These are phyloP conservation scores for Teleogryllus occipitalis DNA, from an alignment of 1,140 invertebrate genomes.

Conservation along the genomic window DNA sequence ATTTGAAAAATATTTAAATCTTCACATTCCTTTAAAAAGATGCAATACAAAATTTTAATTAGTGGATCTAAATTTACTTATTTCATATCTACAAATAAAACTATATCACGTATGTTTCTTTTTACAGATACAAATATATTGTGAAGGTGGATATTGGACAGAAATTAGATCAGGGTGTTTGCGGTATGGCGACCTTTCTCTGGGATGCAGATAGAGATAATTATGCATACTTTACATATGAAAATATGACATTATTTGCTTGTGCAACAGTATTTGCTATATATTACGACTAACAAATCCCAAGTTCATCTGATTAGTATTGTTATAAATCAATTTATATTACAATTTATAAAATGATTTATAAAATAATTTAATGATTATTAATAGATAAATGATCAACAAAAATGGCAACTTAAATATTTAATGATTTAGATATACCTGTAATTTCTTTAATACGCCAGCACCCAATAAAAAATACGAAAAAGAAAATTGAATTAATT, in stretches of 20 bases:
- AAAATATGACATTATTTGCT: background rate
- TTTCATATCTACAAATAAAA: too few species aligned
- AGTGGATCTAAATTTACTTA: too few species aligned
- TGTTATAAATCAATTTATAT: background rate
- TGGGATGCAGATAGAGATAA: background rate
- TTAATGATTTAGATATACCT: too few species aligned
- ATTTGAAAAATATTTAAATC: too few species aligned
- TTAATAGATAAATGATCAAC: too few species aligned
- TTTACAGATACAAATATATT: conserved; percentile 1
- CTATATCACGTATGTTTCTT: background rate
- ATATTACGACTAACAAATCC: background rate
- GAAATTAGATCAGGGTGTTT: background rate
- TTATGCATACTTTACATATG: background rate
- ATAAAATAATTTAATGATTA: background rate
- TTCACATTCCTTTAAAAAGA: too few species aligned
- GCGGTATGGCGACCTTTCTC: background rate
- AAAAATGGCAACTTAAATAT: too few species aligned
- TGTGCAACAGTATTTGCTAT: background rate
- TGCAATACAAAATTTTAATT: too few species aligned
- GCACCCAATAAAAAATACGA: too few species aligned
- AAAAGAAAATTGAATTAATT: too few species aligned
- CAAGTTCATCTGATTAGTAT: background rate
- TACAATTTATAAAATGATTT: background rate
- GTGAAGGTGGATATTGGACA: background rate
- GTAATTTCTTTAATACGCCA: too few species aligned